A percentile compares a stretch with the other conserved stretches of the same genome.
Conservation (phyloP, 30 jellyfish, hydroid and myxozoan genomes). For the Clytia hemisphaerica region DNA sequence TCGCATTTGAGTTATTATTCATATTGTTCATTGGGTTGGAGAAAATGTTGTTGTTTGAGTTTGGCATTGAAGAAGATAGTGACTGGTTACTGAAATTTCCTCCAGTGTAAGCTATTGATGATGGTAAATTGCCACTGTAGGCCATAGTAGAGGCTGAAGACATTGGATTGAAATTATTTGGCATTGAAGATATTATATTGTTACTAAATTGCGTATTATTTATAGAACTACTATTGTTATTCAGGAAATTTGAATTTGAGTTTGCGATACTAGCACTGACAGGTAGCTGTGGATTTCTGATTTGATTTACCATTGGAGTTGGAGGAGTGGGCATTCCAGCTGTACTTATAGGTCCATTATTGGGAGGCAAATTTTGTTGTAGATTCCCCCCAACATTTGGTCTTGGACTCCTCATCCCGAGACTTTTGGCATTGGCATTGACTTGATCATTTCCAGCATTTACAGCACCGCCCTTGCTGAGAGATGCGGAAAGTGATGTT, state of each 20-base stretch:
- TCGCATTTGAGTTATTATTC: slow-evolving; percentile 14
- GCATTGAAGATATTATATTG: background rate
- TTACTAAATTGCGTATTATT: too few relatives aligned
- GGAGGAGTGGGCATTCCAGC: slow-evolving; percentile 91
- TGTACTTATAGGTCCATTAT: slow-evolving; percentile 73
- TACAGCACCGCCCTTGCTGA: slow-evolving; percentile 42
- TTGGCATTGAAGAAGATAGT: slow-evolving; percentile 13
- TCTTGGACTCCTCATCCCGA: slow-evolving; percentile 28
- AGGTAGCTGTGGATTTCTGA: slow-evolving; percentile 23
- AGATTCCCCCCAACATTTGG: slow-evolving; percentile 5
- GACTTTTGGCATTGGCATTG: slow-evolving; percentile 23
- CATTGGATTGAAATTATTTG: background rate
- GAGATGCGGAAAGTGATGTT: slow-evolving; percentile 45
- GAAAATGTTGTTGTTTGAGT: slow-evolving; percentile 5
- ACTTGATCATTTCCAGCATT: slow-evolving; percentile 24
- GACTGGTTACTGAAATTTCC: background rate
- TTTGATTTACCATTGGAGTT: slow-evolving; percentile 73
- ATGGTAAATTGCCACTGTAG: background rate
- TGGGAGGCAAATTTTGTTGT: slow-evolving; percentile 23
- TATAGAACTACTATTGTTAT: too few relatives aligned
- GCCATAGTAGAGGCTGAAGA: background rate
- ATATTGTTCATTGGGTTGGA: slow-evolving; percentile 32
- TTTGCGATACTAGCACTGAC: slow-evolving; percentile 16
- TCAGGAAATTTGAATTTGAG: too few relatives aligned
- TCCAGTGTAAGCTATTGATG: background rate